Base-by-base conservation (phyloP, 2,888 invertebrate genomes). In the Drosophila subsilvestris region DNA sequence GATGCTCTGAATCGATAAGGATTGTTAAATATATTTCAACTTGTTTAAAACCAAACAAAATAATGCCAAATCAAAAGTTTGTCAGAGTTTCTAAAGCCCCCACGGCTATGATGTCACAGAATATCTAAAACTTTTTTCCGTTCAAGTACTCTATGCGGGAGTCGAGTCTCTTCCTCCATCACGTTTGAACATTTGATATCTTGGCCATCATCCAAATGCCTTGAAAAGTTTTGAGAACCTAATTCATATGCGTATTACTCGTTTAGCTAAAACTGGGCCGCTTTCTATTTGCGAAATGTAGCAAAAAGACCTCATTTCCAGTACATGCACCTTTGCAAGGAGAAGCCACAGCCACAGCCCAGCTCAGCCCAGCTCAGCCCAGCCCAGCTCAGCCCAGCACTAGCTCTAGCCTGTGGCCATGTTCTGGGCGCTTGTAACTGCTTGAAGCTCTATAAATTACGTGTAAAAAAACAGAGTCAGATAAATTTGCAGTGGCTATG, bases 401-500 rank as follows among this genome's bases (percentile, higher is more conserved):
- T 3, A 3, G 22, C 3, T 22, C 22, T 0, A 22, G 22, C 22
- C 4, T 22, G 22, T 3, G 22, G 22, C 22, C 22, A 4, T 22
- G 22, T 22, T 22, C 22, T 22, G 22, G 22, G 3, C 22, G 27
- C 27, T 27, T 27, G 27, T 27, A 27, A 27, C 27, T 27, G 27
- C 7, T 27, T 27, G 27, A 27, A 27, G 27, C 27, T 65, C 67
- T 56, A 65, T 56, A 56, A 67, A 63, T 56, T 37, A 56, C 50
- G n/a, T 10, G 45, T 5, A 9, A 45, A 68, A 48, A 58, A 55
- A 60, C 62, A 69, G 32, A 37, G 70, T 69, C 70, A 71, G 70
- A 71, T 71, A 71, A 71, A 71, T 71, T 70, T 53, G 70, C 62
- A 70, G 70, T 67, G 53, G 66, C 67, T 63, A 77, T 63, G 71